Percentiles rank a stretch among this genome's conserved stretches.
Conservation (phyloP, 2,888 invertebrate species). For the Plagiodera versicolora region DNA sequence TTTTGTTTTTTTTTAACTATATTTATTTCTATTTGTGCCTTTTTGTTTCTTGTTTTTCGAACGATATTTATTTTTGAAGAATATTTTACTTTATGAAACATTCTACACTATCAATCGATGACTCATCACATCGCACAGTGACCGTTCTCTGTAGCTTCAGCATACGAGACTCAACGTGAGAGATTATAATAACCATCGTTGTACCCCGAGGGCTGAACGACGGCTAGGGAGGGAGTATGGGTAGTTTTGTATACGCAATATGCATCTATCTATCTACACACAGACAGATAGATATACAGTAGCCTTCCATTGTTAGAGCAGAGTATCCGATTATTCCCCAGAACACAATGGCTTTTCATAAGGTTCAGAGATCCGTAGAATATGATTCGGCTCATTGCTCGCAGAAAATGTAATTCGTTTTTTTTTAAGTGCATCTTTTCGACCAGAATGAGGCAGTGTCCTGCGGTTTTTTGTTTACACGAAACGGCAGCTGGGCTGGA, state of each 20-base stretch:
- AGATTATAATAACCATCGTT: slow-evolving; percentile 34
- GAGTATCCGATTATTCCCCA: slow-evolving; percentile 53
- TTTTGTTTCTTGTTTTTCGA: too few relatives aligned
- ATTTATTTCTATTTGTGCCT: too few relatives aligned
- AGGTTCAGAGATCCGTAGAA: slow-evolving; percentile 52
- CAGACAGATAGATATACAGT: slow-evolving; percentile 46
- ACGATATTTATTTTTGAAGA: too few relatives aligned
- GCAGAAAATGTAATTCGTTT: slow-evolving; percentile 51
- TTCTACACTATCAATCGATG: too few relatives aligned
- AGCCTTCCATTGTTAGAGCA: slow-evolving; percentile 46
- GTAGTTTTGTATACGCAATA: slow-evolving; percentile 27
- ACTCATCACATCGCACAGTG: background rate
- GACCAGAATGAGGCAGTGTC: slow-evolving; percentile 44
- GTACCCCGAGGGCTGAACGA: slow-evolving; percentile 27
- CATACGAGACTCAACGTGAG: slow-evolving; percentile 18
- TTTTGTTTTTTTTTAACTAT: too few relatives aligned
- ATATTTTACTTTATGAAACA: too few relatives aligned
- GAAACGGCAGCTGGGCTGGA: slow-evolving; percentile 20
- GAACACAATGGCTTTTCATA: slow-evolving; percentile 49
- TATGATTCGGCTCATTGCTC: slow-evolving; percentile 55
- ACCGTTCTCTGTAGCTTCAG: background rate
- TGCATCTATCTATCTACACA: slow-evolving; percentile 30
- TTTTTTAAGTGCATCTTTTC: slow-evolving; percentile 41
- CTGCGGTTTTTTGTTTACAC: slow-evolving; percentile 39
- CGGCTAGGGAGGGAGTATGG: slow-evolving; percentile 25